phyloP scores from a whole-genome alignment of 2,113 vertebrate species.

The Daphoenositta chrysoptera region DNA sequence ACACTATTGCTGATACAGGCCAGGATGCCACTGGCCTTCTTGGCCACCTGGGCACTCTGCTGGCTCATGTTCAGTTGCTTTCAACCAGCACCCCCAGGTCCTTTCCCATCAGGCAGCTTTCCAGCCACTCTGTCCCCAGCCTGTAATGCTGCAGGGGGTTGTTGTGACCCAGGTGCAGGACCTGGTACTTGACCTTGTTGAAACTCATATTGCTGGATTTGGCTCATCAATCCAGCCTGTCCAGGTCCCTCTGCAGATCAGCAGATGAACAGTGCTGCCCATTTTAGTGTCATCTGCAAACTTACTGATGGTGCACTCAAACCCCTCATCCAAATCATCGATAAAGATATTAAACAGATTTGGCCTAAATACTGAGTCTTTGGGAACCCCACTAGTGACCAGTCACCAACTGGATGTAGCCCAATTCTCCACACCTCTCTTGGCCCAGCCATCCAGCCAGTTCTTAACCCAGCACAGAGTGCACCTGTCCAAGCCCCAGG shows the following conservation, averaged over 20 bases:
- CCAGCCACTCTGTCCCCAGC: neutral
- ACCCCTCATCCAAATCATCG: neutral
- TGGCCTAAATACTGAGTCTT: neutral
- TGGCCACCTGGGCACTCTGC: neutral
- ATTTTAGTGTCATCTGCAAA: neutral
- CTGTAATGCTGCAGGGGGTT: neutral
- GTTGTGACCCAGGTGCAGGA: neutral
- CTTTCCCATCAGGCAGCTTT: neutral
- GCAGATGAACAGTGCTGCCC: neutral
- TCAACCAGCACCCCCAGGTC: neutral
- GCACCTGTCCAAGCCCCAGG: accelerated
- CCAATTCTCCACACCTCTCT: neutral
- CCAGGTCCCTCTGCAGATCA: neutral
- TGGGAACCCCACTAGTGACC: neutral
- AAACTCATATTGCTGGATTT: neutral
- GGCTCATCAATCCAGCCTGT: neutral
- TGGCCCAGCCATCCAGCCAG: neutral
- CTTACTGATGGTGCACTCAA: neutral
- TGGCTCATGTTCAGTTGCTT: neutral
- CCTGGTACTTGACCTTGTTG: neutral
- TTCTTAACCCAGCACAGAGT: neutral
- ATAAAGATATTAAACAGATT: neutral
- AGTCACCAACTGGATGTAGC: neutral
- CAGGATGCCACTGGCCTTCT: neutral
- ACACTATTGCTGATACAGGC: neutral